Evolutionary conservation across 2,888 invertebrate species (phyloP), one percentile per base, ranked within the genome.

Genomic region (Diploptera punctata): DNA sequence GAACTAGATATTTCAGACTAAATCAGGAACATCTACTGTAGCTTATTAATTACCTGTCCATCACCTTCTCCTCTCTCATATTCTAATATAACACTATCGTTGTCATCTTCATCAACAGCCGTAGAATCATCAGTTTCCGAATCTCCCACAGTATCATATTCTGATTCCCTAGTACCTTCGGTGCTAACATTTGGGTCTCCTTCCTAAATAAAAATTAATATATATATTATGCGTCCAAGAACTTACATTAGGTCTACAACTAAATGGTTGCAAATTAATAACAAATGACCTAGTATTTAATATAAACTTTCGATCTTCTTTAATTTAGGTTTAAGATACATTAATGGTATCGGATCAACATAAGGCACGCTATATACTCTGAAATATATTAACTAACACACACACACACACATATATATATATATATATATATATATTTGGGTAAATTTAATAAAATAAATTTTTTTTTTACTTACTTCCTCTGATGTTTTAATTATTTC

Each of bases 41-140:
- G 13, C 19, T 69, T 29, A n/a, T n/a, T n/a, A 38, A 75, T 77
- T 78, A 84, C 91, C 87, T 93, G 91, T 62, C 89, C 91, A 80
- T 93, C 93, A 0, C 91, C 91, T 81, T 91, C 88, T 78, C 89
- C 91, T 71, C 90, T 84, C 77, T 91, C 90, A 75, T 87, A 87
- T 79, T 83, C 87, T 72, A 73, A 65, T 7, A 72, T 69, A 60
- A 87, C 85, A 71, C 86, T 87, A 13, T 80, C 81, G 29, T 83
- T 84, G 57, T 82, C 83, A 47, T 75, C 76, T 26, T 67, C 60
- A 31, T 47, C 68, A 31, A 62, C 65, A 44, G 60, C 72, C 19
- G 44, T 43, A 9, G 68, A 60, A 44, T 65, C 71, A 24, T 65
- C 71, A 52, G 54, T 38, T 54, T 71, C 71, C 38, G 47, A 24